phyloP scores from a whole-genome alignment of 2,113 vertebrate species.

The Toxotes jaculatrix region DNA sequence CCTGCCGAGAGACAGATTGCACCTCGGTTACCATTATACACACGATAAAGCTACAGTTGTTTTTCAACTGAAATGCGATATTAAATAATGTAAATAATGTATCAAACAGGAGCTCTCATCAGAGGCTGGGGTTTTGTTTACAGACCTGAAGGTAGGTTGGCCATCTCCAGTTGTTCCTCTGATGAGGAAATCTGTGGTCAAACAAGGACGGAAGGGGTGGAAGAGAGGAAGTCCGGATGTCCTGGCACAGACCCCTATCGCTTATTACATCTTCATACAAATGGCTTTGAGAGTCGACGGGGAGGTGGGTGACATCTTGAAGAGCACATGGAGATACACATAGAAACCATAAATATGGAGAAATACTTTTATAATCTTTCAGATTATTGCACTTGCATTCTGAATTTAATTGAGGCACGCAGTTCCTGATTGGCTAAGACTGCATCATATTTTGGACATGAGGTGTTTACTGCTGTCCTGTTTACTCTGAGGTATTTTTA shows the following conservation, averaged over 20 bases:
- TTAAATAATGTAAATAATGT: slow-evolving; percentile 3
- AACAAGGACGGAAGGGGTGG: slow-evolving; percentile 33
- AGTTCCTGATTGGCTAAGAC: not conserved
- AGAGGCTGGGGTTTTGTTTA: slow-evolving; percentile 16
- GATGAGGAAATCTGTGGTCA: slow-evolving; percentile 38
- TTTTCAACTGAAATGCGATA: not conserved
- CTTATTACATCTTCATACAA: slow-evolving; percentile 80
- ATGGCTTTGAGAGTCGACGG: slow-evolving; percentile 53
- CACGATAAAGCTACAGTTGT: not conserved
- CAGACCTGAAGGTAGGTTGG: slow-evolving; percentile 66
- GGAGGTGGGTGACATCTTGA: slow-evolving; percentile 53
- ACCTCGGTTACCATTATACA: not conserved
- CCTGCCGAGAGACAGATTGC: slow-evolving; percentile 64
- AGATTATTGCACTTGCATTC: not conserved
- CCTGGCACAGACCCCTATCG: slow-evolving; percentile 56
- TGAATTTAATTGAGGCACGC: not conserved
- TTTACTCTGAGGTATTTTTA: slow-evolving; percentile 30
- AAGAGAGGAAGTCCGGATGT: slow-evolving; percentile 47
- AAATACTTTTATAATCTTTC: not conserved
- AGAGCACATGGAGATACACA: slow-evolving; percentile 1
- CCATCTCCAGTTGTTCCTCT: slow-evolving; percentile 43
- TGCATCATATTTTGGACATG: not conserved
- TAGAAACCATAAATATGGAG: not conserved
- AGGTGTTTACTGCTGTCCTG: slow-evolving; percentile 40
- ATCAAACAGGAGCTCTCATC: not conserved